These are phyloP conservation scores for Chloroceryle inda DNA, from an alignment of 2,797 vertebrate genomes.

Conservation along the genomic window DNA sequence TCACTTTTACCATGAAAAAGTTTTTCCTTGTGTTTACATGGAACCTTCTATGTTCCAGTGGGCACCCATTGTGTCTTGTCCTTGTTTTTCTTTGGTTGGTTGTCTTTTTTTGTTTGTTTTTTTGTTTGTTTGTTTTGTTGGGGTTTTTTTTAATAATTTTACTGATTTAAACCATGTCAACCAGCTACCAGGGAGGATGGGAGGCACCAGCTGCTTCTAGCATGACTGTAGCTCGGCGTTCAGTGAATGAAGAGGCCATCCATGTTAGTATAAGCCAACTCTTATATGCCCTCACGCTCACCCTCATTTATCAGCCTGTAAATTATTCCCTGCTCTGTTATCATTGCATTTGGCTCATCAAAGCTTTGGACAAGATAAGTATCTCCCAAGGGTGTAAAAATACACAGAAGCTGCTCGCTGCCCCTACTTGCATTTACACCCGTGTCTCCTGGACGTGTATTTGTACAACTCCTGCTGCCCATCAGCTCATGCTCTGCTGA, in stretches of 20 bases:
- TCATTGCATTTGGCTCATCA: not conserved
- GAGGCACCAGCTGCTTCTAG: not conserved
- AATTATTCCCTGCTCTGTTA: not conserved
- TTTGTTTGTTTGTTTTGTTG: too few relatives aligned
- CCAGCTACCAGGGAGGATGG: not conserved
- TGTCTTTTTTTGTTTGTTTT: too few relatives aligned
- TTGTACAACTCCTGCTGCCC: not conserved
- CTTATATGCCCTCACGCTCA: not conserved
- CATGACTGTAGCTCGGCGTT: not conserved
- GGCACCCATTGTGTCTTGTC: too few relatives aligned
- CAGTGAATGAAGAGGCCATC: not conserved
- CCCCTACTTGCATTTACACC: not conserved
- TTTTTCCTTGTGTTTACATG: too few relatives aligned
- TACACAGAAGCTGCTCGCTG: not conserved
- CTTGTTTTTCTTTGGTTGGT: not conserved
- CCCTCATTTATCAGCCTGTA: not conserved
- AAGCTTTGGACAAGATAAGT: not conserved
- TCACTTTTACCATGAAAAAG: too few relatives aligned
- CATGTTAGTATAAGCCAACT: not conserved
- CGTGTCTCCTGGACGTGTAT: accelerated
- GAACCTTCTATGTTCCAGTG: too few relatives aligned
- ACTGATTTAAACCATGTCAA: not conserved
- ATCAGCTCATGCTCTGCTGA: not conserved
- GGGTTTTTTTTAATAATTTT: not conserved
- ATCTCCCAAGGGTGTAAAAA: not conserved